Conservation (phyloP, 2,888 invertebrate genomes). For the Troilus luridus region DNA sequence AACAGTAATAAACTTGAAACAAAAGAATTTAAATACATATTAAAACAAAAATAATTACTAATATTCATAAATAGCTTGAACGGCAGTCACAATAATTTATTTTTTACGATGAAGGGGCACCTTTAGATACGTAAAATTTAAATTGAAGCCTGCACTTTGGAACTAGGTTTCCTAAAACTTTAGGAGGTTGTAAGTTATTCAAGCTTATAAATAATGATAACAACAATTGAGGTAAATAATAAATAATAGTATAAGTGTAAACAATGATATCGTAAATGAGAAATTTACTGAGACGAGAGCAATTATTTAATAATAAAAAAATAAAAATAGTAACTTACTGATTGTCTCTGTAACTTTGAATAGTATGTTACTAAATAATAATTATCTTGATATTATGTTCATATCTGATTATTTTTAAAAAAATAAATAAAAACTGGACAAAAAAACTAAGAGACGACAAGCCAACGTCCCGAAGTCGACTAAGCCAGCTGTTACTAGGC, state of each 20-base stretch:
- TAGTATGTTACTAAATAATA: neutral
- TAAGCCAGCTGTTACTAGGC: conserved; percentile 58
- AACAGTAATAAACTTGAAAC: neutral
- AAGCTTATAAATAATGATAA: neutral
- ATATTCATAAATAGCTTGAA: neutral
- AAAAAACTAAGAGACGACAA: neutral
- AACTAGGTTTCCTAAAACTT: neutral
- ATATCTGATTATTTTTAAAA: neutral
- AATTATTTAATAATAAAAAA: neutral
- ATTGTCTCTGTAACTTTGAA: conserved; percentile 18
- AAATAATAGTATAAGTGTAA: neutral
- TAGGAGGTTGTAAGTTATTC: neutral
- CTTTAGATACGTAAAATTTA: neutral
- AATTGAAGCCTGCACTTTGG: neutral
- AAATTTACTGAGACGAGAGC: neutral
- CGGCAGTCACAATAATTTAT: neutral
- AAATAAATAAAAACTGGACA: conserved; percentile 4
- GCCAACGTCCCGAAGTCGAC: conserved; percentile 45
- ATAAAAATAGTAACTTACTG: neutral
- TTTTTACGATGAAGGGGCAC: neutral
- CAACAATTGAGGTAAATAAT: neutral
- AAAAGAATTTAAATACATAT: neutral
- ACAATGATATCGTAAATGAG: neutral
- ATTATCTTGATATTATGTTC: neutral
- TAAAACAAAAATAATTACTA: neutral